Conservation (phyloP, 2,888 invertebrate genomes). For the Pediacus dermestoides region DNA sequence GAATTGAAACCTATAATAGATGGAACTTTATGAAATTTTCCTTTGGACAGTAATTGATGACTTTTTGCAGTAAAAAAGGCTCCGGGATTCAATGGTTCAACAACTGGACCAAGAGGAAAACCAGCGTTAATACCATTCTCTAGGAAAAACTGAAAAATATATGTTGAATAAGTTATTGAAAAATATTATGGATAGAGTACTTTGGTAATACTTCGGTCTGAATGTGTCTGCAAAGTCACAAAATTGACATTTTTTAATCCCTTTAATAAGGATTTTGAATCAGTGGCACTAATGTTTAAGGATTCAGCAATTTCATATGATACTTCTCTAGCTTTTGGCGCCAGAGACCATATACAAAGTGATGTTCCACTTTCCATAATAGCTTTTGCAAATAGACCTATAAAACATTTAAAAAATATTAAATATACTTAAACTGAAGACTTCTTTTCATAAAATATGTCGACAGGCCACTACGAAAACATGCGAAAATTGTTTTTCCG, state of each 20-base stretch:
- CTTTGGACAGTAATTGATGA: slow-evolving; percentile 22
- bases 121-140: slow-evolving; percentile 24
- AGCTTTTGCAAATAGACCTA: slow-evolving; percentile 31
- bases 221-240: slow-evolving; percentile 17
- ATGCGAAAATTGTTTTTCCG: too few relatives aligned
- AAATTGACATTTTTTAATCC: slow-evolving; percentile 20
- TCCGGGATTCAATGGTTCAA: slow-evolving; percentile 27
- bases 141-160: slow-evolving; percentile 15
- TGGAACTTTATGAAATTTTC: slow-evolving; percentile 25
- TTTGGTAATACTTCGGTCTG: slow-evolving; percentile 9
- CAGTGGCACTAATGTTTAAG: too few relatives aligned
- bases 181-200: too few relatives aligned
- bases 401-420: too few relatives aligned
- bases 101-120: slow-evolving; percentile 26
- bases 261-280: slow-evolving; percentile 18
- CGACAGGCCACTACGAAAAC: too few relatives aligned
- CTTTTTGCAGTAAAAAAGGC: slow-evolving; percentile 26
- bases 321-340: too few relatives aligned
- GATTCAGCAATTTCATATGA: too few relatives aligned
- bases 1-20: slow-evolving; percentile 29
- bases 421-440: too few relatives aligned
- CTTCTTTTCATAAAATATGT: too few relatives aligned
- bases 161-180: too few relatives aligned
- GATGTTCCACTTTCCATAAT: slow-evolving; percentile 34
- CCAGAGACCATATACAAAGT: slow-evolving; percentile 31